phyloP scores from a whole-genome alignment of 2,797 vertebrate species.

The Alcedo atthis region DNA sequence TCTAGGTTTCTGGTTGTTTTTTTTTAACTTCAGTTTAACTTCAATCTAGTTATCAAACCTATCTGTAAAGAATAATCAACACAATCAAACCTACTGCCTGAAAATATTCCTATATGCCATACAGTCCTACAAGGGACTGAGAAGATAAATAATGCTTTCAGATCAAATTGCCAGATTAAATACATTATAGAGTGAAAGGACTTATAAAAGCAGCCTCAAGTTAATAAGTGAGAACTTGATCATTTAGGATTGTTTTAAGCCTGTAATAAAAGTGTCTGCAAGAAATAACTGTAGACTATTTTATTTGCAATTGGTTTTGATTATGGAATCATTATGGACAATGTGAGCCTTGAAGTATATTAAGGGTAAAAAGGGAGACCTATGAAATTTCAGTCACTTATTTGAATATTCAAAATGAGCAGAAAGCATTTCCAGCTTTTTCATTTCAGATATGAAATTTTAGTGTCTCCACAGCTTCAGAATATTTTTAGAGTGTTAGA shows the following conservation, averaged over 20 bases:
- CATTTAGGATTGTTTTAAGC: background rate
- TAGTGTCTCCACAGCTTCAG: background rate
- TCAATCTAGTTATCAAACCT: background rate
- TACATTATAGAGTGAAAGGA: background rate
- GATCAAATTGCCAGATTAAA: background rate
- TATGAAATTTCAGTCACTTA: background rate
- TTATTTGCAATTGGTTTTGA: background rate
- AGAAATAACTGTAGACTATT: background rate
- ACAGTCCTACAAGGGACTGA: accelerated
- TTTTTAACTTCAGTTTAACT: background rate
- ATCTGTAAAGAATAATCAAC: background rate
- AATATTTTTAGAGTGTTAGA: background rate
- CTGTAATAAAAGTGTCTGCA: background rate
- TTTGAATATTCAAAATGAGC: background rate
- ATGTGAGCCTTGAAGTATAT: background rate
- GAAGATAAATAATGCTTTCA: background rate
- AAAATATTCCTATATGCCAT: background rate
- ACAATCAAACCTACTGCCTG: background rate
- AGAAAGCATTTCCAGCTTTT: background rate
- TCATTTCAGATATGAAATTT: background rate
- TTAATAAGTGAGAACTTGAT: background rate
- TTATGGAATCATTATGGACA: background rate
- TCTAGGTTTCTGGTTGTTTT: background rate
- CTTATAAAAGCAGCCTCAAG: background rate
- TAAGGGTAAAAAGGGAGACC: background rate